These are phyloP conservation scores for Uropsilus gracilis DNA, from an alignment of 2,113 vertebrate genomes.

Conservation along the genomic window DNA sequence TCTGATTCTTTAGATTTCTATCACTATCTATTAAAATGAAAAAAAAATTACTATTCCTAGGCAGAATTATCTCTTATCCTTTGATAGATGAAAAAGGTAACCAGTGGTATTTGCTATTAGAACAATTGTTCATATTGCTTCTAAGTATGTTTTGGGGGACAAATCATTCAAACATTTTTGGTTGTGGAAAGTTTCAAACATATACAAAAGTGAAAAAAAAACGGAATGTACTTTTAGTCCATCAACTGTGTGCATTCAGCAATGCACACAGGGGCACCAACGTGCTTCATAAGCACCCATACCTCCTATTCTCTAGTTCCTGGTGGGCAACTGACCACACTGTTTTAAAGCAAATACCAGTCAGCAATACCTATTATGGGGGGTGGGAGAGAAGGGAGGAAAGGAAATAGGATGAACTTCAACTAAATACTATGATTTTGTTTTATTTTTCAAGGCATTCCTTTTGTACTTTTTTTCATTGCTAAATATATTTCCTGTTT, in stretches of 20 bases:
- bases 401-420: not conserved
- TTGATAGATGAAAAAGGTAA: not conserved
- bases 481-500: not conserved
- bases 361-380: too few species aligned
- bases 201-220: not conserved
- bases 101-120: not conserved
- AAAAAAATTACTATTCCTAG: not conserved
- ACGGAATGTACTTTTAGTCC: not conserved
- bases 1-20: not conserved
- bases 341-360: not conserved
- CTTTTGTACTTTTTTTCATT: not conserved
- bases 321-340: not conserved
- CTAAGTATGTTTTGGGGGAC: not conserved
- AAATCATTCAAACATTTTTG: not conserved
- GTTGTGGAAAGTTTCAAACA: slow-evolving; percentile 19
- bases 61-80: not conserved
- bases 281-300: accelerated
- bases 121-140: not conserved
- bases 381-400: accelerated
- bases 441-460: slow-evolving; percentile 1
- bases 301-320: accelerated
- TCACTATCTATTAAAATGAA: slow-evolving; percentile 2
- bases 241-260: not conserved
- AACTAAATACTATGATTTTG: not conserved
- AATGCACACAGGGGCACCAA: not conserved